Base-by-base conservation (phyloP, 2,113 vertebrate genomes). In the Onychostruthus taczanowskii region DNA sequence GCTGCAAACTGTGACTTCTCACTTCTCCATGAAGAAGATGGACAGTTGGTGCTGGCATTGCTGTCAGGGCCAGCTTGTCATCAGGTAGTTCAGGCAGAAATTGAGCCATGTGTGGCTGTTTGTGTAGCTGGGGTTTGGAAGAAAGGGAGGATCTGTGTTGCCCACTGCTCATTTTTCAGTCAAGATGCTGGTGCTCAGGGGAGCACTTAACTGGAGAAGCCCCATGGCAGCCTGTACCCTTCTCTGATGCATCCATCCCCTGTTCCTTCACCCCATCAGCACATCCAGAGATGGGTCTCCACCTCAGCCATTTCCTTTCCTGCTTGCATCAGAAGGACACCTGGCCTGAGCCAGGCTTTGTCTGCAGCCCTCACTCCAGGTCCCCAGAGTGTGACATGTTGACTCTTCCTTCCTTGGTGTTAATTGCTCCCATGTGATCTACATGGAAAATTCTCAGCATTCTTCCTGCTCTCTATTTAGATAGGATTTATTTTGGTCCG, bases 401-500 rank as follows among this genome's bases (percentile, higher is more conserved):
- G 72, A 72, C 75, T 92, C 62, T 67, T 67, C 77, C 64, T 78
- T 81, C 7, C 0, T 41, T 87, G 85, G 37, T 64, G 63, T 64
- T 91, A 78, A 66, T 70, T 93, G 55, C 50, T 84, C 41, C 72
- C 17, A 7, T 81, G 68, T 80, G 50, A 50, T 55, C 61, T 22
- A 63, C 70, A 68, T 90, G 90, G 85, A 84, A 87, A 92, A 90
- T 92, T 88, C 82, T 74, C 62, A 52, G 62, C 70, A 88, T 93
- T 94, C 64, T 85, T 87, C 72, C 56, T 79, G 70, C 62, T 96
- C 75, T 85, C 20, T 79, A 85, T 87, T 94, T 84, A 63, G 78
- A 63, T 9, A 9, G 66, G 56, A 56, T 93, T 94, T 92, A 85
- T 92, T 96, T 90, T 90, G 79, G 67, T 92, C 72, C 0, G 2